Base-by-base conservation (phyloP, 2,113 vertebrate species). In the Nibea coibor region DNA sequence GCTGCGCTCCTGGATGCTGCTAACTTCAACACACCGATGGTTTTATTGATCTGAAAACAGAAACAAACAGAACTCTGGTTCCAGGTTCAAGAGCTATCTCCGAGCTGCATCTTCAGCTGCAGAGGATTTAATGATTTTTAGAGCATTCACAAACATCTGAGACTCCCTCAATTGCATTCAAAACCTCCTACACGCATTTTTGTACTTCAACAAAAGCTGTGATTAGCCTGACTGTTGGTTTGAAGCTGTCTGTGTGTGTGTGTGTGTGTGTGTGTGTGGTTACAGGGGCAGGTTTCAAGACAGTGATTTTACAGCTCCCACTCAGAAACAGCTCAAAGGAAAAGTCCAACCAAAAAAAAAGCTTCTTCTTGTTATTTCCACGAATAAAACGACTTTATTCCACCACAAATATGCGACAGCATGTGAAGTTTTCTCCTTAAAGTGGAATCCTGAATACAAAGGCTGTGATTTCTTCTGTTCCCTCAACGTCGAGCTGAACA, bases 151-250 rank as follows among this genome's bases (percentile, higher is more conserved):
- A 54, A 69, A 74, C 31, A 70, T 73, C 77, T 53, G 43, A 65
- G 24, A 17, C 50, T 61, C 31, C 17, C 31, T 61, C 71, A 53
- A 71, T 64, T 73, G 57, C 48, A 54, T 72, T 28, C 45, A 79
- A 24, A 79, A 43, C 22, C 17, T 43, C 71, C 45, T 54, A 50
- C 45, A 56, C 0, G 8, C 24, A 65, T 48, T 72, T 79, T 65
- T 61, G 59, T 15, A 45, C 51, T n/a, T 10, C 16, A 53, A 72
- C 67, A 58, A 80, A 85, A 64, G 58, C 63, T 73, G 31, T 77
- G 72, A 80, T 80, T 69, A 78, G 45, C 43, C 20, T 59, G 42
- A 67, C 54, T 76, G 72, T 14, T 39, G 54, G 57, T 72, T 58
- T 63, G 56, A 83, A 67, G 17, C 53, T 66, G 1, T 8, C 6